phyloP scores from a whole-genome alignment of 2,888 invertebrate genomes.

The Amblyteles armatorius region DNA sequence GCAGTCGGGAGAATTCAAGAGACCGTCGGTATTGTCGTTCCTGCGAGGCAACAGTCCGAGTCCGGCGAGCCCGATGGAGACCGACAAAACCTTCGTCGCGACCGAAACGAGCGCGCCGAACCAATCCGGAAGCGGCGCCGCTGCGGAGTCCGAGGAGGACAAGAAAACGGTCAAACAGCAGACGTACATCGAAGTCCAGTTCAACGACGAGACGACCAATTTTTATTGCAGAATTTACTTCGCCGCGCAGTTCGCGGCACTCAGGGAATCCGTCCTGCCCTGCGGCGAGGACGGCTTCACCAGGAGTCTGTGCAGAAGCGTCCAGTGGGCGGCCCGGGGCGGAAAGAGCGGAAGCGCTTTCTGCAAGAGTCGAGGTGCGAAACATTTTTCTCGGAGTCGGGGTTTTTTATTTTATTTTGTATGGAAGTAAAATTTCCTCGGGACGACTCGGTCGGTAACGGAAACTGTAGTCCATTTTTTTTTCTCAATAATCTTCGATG shows the following conservation, averaged over 20 bases:
- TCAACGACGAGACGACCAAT: constrained; percentile 89
- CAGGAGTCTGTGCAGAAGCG: constrained; percentile 93
- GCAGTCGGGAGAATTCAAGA: constrained; percentile 80
- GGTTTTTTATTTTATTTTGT: background rate
- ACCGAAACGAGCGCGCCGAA: constrained; percentile 63
- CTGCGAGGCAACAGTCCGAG: constrained; percentile 81
- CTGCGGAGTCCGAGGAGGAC: constrained; percentile 79
- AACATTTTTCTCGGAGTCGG: background rate
- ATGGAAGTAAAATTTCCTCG: background rate
- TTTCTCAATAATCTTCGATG: no score
- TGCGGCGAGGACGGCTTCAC: constrained; percentile 91
- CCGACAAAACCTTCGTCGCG: constrained; percentile 73
- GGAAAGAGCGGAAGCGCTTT: constrained; percentile 99
- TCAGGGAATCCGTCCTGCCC: constrained; percentile 88
- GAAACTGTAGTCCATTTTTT: no score
- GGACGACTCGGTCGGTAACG: background rate
- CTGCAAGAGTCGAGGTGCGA: constrained; percentile 94
- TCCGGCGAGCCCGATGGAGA: constrained; percentile 79
- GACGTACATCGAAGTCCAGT: constrained; percentile 86
- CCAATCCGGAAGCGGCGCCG: background rate
- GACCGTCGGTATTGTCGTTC: constrained; percentile 82
- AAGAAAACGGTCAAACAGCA: constrained; percentile 80
- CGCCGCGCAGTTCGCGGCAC: constrained; percentile 95
- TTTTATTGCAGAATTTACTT: constrained; percentile 96
- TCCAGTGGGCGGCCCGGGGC: constrained; percentile 97